These are phyloP conservation scores for Drosophila paramelanica DNA, from an alignment of 2,888 invertebrate genomes.

Conservation along the genomic window DNA sequence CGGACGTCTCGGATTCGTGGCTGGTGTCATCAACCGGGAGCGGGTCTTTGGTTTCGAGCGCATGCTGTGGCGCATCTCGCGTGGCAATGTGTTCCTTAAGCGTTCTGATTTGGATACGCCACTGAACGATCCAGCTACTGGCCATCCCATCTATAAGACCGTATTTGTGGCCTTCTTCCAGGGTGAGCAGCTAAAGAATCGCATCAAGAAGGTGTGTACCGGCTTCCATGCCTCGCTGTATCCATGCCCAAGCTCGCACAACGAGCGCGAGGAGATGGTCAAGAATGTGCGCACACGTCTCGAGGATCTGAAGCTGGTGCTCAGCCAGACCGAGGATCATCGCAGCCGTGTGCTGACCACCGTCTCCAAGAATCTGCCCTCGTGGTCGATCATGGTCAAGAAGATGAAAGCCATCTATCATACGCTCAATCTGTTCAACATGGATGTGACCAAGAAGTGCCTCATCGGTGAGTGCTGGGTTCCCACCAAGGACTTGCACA, in stretches of 20 bases:
- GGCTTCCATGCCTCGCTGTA: conserved; percentile 95
- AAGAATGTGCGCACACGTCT: conserved; percentile 93
- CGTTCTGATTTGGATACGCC: conserved; percentile 92
- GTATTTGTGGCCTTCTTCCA: conserved; percentile 94
- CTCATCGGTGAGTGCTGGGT: conserved; percentile 97
- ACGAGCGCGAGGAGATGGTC: conserved; percentile 93
- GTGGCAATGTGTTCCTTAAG: conserved; percentile 94
- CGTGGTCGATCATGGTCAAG: conserved; percentile 93
- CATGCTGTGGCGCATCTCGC: conserved; percentile 94
- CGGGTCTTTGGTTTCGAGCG: conserved; percentile 94
- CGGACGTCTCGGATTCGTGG: conserved; percentile 89
- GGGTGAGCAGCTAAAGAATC: conserved; percentile 93
- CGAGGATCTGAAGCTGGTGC: conserved; percentile 92
- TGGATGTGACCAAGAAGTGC: conserved; percentile 96
- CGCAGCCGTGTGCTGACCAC: conserved; percentile 93
- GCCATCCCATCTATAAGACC: conserved; percentile 90
- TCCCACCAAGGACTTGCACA: conserved; percentile 89
- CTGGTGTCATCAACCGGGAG: conserved; percentile 94
- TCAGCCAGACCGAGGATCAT: conserved; percentile 94
- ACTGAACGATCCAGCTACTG: conserved; percentile 91
- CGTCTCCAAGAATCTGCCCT: conserved; percentile 93
- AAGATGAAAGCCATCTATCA: conserved; percentile 98
- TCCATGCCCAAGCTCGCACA: conserved; percentile 93
- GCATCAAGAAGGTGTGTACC: conserved; percentile 94
- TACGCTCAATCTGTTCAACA: conserved; percentile 95